Conservation (phyloP, 2,797 vertebrate species). For the Tenualosa thibaudeaui region DNA sequence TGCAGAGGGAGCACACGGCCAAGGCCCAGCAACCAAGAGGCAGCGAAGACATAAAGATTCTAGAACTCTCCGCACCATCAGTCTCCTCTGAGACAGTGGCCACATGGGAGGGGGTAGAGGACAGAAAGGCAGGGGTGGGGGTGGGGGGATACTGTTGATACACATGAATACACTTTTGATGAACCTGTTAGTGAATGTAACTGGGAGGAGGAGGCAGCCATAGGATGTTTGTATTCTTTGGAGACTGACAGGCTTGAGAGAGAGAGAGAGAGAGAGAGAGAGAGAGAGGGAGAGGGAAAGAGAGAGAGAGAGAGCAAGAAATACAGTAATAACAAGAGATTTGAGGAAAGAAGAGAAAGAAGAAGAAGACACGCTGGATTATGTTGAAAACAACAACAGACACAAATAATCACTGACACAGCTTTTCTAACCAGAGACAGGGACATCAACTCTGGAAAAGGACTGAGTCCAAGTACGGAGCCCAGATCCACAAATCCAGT, state of each 20-base stretch:
- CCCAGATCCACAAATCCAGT: not conserved
- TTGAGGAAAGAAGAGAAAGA: not conserved
- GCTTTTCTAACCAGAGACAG: not conserved
- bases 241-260: not conserved
- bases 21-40: slow-evolving; percentile 28
- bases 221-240: not conserved
- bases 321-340: too few relatives aligned
- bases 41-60: slow-evolving; percentile 19
- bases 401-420: not conserved
- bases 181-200: not conserved
- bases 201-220: not conserved
- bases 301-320: not conserved
- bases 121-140: not conserved
- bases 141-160: not conserved
- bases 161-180: not conserved
- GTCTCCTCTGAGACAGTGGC: slow-evolving; percentile 14
- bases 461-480: not conserved
- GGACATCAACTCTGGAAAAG: not conserved
- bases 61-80: slow-evolving; percentile 27
- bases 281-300: not conserved
- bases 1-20: slow-evolving; percentile 38
- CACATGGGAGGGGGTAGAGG: not conserved
- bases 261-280: not conserved
- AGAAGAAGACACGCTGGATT: not conserved
- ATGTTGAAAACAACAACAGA: not conserved